Evolutionary conservation across 2,888 invertebrate genomes (phyloP).

Genomic region (Acleris laterana): DNA sequence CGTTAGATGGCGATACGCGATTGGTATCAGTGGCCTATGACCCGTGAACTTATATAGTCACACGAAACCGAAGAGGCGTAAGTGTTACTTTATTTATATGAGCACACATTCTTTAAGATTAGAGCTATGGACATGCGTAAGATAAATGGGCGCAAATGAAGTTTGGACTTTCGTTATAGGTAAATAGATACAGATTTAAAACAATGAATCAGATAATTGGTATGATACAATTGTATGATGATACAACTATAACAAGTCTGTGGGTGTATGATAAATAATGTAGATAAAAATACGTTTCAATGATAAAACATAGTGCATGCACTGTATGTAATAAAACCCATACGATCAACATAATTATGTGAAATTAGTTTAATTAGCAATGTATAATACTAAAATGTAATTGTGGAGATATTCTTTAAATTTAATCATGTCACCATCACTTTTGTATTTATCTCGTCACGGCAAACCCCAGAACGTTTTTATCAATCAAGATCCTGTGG

Average conservation of each 20-base stretch:
- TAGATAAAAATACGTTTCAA: background rate
- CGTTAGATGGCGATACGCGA: slow-evolving; percentile 32
- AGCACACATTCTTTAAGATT: background rate
- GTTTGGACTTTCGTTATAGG: slow-evolving; percentile 31
- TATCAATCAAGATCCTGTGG: no score
- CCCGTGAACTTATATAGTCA: slow-evolving; percentile 14
- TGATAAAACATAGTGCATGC: no score
- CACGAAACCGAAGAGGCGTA: slow-evolving; percentile 8
- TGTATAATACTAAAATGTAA: no score
- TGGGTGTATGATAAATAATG: background rate
- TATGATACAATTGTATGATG: slow-evolving; percentile 1
- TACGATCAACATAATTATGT: no score
- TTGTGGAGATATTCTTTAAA: no score
- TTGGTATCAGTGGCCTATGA: slow-evolving; percentile 29
- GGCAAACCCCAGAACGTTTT: no score
- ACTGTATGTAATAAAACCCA: no score
- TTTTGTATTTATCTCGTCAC: no score
- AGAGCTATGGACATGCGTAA: slow-evolving; percentile 7
- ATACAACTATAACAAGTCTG: slow-evolving; percentile 2
- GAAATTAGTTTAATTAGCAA: no score
- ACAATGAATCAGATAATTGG: slow-evolving; percentile 22
- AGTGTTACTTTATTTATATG: background rate
- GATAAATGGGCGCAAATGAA: slow-evolving; percentile 21
- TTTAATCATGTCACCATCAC: no score
- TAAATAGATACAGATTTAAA: slow-evolving; percentile 28